Conservation (phyloP, 2,888 invertebrate genomes). For the Nephrotoma guestfalica region DNA sequence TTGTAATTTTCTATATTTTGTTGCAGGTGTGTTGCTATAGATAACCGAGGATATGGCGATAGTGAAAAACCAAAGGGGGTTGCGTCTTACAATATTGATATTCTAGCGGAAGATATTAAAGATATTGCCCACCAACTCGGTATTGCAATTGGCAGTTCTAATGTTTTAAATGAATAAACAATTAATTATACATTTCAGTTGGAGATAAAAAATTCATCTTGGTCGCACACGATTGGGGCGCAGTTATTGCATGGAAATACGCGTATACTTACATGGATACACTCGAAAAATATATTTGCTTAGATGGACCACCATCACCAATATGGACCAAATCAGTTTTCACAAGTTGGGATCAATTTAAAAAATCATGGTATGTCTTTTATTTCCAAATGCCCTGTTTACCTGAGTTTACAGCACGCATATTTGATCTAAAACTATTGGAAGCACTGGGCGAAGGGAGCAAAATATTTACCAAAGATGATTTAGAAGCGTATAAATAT, state of each 20-base stretch:
- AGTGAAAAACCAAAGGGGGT: constrained; percentile 45
- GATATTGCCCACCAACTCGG: constrained; percentile 40
- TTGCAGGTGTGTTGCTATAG: constrained; percentile 48
- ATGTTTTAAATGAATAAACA: neutral
- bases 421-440: constrained; percentile 33
- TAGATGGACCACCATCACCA: constrained; percentile 38
- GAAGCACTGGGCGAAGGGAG: constrained; percentile 23
- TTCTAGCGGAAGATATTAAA: constrained; percentile 42
- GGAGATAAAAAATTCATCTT: constrained; percentile 39
- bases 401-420: constrained; percentile 37
- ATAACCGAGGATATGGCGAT: constrained; percentile 54
- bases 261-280: constrained; percentile 39
- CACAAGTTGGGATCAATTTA: constrained; percentile 30
- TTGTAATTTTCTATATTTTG: constrained; percentile 13
- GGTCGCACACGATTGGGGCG: constrained; percentile 57
- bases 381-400: constrained; percentile 38
- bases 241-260: constrained; percentile 39
- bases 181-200: constrained; percentile 17
- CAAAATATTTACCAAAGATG: constrained; percentile 28
- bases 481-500: constrained; percentile 43
- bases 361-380: constrained; percentile 42
- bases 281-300: constrained; percentile 37
- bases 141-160: constrained; percentile 14
- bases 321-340: constrained; percentile 33
- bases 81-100: constrained; percentile 35